A percentile compares a stretch with the other conserved stretches of the same genome.
phyloP scores from a whole-genome alignment of 2,113 vertebrate genomes.

The Sylvietta virens region DNA sequence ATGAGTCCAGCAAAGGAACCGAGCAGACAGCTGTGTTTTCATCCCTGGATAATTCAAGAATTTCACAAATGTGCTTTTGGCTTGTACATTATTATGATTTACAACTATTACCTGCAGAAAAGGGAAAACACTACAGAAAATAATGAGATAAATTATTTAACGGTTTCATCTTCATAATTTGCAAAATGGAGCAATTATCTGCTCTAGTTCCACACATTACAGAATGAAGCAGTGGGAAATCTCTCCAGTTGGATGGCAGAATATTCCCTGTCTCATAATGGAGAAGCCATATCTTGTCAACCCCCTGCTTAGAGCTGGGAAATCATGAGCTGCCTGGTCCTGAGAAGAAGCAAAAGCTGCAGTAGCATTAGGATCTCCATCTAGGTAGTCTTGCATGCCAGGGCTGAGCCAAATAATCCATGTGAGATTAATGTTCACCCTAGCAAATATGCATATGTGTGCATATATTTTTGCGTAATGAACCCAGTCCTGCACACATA shows the following conservation, averaged over 20 bases:
- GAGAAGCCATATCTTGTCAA: neutral
- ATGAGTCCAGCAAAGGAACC: neutral
- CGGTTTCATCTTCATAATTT: neutral
- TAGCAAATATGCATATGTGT: accelerated
- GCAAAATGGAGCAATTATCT: constrained; percentile 25
- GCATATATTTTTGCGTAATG: too few relatives aligned
- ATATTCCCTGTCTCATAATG: neutral
- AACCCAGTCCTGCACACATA: neutral
- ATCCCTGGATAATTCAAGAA: neutral
- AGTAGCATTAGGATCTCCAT: neutral
- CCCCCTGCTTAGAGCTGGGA: neutral
- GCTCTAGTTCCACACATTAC: neutral
- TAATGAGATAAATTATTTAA: neutral
- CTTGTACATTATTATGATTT: neutral
- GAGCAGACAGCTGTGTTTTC: neutral
- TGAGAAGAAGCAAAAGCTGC: neutral
- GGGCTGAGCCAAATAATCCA: neutral
- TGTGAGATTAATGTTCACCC: neutral
- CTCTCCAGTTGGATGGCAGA: neutral
- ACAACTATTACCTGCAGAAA: neutral
- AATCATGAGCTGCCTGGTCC: neutral
- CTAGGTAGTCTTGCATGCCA: neutral
- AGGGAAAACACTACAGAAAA: neutral
- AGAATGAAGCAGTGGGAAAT: neutral
- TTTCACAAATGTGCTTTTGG: neutral